A percentile compares a stretch with the other conserved stretches of the same genome.
phyloP scores from a whole-genome alignment of 2,888 invertebrate genomes.

The Drosophila kokeensis region DNA sequence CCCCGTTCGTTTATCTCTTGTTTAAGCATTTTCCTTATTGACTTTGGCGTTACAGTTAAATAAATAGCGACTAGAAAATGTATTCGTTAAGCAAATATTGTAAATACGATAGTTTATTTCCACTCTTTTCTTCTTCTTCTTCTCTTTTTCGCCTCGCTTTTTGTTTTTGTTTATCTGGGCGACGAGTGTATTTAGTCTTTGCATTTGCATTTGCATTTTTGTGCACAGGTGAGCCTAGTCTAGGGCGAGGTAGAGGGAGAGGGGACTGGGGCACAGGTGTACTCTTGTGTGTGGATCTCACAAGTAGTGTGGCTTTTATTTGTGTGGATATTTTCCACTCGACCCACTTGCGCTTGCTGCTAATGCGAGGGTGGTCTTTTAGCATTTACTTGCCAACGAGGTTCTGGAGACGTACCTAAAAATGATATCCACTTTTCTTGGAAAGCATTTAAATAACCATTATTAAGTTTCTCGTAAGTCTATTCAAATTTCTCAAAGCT shows the following conservation, averaged over 20 bases:
- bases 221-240: conserved; percentile 46
- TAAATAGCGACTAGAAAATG: conserved; percentile 75
- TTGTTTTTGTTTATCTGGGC: conserved; percentile 52
- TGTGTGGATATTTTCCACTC: conserved; percentile 10
- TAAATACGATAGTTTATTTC: conserved; percentile 71
- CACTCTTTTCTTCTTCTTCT: neutral
- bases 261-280: neutral
- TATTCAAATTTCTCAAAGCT: no score
- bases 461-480: neutral
- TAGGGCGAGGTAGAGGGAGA: no score
- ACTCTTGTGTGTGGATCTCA: conserved; percentile 6
- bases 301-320: conserved; percentile 17
- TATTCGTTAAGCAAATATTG: conserved; percentile 79
- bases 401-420: neutral
- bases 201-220: conserved; percentile 75
- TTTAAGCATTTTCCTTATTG: conserved; percentile 69
- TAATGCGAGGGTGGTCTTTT: conserved; percentile 36
- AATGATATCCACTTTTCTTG: neutral
- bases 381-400: conserved; percentile 14
- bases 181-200: conserved; percentile 46
- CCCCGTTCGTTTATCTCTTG: conserved; percentile 62
- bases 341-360: conserved; percentile 18
- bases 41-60: conserved; percentile 73
- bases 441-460: neutral
- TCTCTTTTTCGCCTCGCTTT: neutral